phyloP scores from a whole-genome alignment of 2,113 vertebrate species.

The Podiceps cristatus region DNA sequence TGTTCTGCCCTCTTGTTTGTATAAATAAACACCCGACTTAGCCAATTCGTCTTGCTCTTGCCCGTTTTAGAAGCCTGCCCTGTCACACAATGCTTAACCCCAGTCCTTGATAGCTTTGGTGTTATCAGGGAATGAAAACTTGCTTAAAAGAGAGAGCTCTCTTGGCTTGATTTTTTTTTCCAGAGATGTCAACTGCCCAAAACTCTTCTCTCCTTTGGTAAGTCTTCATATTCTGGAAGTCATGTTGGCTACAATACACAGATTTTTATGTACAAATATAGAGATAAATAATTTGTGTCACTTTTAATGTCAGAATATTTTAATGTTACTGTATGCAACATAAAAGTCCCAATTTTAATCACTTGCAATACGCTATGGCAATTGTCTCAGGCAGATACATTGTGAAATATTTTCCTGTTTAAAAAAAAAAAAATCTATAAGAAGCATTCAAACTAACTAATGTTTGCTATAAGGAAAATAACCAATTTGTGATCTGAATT shows the following conservation, averaged over 20 bases:
- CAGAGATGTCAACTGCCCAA: neutral
- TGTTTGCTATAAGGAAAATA: conserved; percentile 65
- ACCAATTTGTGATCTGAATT: conserved; percentile 53
- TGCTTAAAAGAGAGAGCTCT: conserved; percentile 18
- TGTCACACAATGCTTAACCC: conserved; percentile 53
- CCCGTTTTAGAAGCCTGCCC: conserved; percentile 60
- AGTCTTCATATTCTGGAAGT: conserved; percentile 1
- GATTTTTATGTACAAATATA: neutral
- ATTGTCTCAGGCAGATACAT: neutral
- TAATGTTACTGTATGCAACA: neutral
- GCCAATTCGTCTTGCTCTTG: conserved; percentile 69
- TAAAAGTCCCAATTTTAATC: conserved; percentile 47
- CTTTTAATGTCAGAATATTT: neutral
- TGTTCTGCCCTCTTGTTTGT: conserved; percentile 80
- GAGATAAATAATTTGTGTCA: neutral
- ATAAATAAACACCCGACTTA: conserved; percentile 71
- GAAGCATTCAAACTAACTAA: conserved; percentile 60
- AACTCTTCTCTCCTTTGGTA: neutral
- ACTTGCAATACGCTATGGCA: neutral
- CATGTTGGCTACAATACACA: neutral
- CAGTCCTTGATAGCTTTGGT: conserved; percentile 15
- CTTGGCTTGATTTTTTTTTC: neutral
- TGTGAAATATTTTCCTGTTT: conserved; percentile 42
- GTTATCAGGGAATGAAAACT: conserved; percentile 55
- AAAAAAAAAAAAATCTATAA: conserved; percentile 22